Evolutionary conservation across 53 echinoderm and acorn worm genomes (phyloP), one percentile per base, ranked within the genome.

Genomic region (Echinometra lucunter): DNA sequence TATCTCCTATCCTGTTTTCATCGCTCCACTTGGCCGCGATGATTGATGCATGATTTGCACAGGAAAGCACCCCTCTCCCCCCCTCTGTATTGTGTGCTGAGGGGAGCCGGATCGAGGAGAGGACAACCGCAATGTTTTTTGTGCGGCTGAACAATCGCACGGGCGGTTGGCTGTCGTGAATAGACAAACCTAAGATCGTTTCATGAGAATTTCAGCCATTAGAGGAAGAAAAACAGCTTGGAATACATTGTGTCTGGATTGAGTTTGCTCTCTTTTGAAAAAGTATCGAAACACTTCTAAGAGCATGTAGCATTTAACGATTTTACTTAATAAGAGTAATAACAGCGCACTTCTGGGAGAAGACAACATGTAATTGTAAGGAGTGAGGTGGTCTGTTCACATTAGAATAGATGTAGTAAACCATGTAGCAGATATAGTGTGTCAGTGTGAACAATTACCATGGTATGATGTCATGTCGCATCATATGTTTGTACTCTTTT

Each of bases 1-100:
- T 89, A 89, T 89, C 63, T 89, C 27, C 63, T 38, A 89, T 89
- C 89, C 89, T 89, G 89, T 89, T 89, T 19, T 89, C 89, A 89
- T 89, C 89, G 89, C 89, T 57, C 58, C 89, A 60, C 89, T 89
- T 89, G 89, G 37, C 89, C 21, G 35, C 23, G 89, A 89, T 89
- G 89, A 89, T 89, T 89, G 89, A 89, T 89, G 89, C 8, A 10
- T 37, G 89, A 89, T 60, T 58, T 89, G 58, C 60, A 37, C 89
- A 89, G 89, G 89, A 89, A 89, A 89, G 60, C 37, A 32, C 58
- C 85, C 49, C 58, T 37, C 89, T 49, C 49, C 23, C 81, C 81
- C 44, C 85, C 15, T 6, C 85, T 85, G 47, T 49, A 85, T 85
- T 85, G 85, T 85, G 85, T 30, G 12, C 49, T 49, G 45, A 12